Evolutionary conservation across 1,140 invertebrate genomes (phyloP), one percentile per base, ranked within the genome.

Genomic region (Temnothorax curvispinosus): DNA sequence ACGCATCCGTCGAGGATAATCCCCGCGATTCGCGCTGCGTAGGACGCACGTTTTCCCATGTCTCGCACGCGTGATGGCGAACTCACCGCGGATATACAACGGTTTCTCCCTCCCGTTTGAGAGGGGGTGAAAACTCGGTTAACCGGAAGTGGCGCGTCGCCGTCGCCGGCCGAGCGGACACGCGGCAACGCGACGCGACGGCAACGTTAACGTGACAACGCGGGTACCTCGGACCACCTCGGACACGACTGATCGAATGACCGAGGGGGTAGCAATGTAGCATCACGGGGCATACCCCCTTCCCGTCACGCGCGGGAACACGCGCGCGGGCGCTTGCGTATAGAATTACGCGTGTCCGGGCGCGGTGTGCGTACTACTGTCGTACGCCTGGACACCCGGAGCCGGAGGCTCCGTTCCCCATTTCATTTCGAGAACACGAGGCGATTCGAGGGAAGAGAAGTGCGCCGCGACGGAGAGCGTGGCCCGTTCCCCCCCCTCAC

Each of bases 241-340:
- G 93, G 93, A 94, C 94, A 95, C 94, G 94, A 95, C 95, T 95
- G 94, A 95, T 95, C 95, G 94, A 95, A 93, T 95, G 94, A 94
- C 94, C 95, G 94, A 94, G 93, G 94, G 95, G 94, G 94, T 95
- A 94, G 27, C 27, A 27, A 27, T 27, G 27, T 27, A 27, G 94
- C 93, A 94, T 94, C 92, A 92, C 92, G 93, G 90, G 91, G 44
- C 93, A 94, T 94, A 95, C 94, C 94, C 21, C 94, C 94, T 95
- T 94, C 93, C 93, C 87, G 91, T 94, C 54, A 80, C 60, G 84
- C 91, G 74, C 54, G 41, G 60, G 62, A 58, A 47, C 44, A 54
- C 65, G 60, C 52, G 27, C 78, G 35, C 47, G 65, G 18, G 41
- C 85, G 91, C 89, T 90, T 93, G 7, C 9, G 93, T 94, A 94